phyloP scores from a whole-genome alignment of 1,140 invertebrate genomes.

The Drosophila chauvacae region DNA sequence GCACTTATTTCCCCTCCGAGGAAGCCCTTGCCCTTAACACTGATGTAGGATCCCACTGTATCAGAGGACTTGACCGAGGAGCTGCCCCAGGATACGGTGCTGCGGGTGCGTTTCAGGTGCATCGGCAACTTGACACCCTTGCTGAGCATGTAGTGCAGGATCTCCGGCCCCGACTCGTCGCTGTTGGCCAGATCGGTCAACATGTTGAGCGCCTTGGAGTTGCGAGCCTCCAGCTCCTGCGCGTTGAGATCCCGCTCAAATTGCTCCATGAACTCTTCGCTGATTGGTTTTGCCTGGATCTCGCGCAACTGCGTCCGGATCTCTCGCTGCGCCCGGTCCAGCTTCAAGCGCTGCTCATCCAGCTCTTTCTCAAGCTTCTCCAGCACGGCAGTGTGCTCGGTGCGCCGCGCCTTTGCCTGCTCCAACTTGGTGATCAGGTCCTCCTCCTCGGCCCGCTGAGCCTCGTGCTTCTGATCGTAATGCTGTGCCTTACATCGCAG shows the following conservation, averaged over 20 bases:
- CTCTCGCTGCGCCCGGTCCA: slow-evolving; percentile 76
- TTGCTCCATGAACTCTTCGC: slow-evolving; percentile 73
- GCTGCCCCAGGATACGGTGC: slow-evolving; percentile 64
- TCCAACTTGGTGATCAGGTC: slow-evolving; percentile 40
- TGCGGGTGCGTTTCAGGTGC: slow-evolving; percentile 61
- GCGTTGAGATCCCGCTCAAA: slow-evolving; percentile 77
- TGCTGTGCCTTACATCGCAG: slow-evolving; percentile 66
- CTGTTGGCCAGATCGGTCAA: slow-evolving; percentile 78
- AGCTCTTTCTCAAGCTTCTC: slow-evolving; percentile 68
- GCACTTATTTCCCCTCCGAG: slow-evolving; percentile 26
- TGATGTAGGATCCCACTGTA: slow-evolving; percentile 34
- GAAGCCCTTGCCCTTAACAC: slow-evolving; percentile 47
- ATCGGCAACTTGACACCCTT: slow-evolving; percentile 79
- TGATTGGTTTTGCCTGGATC: slow-evolving; percentile 58
- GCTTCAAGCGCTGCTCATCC: slow-evolving; percentile 71
- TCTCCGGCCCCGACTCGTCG: slow-evolving; percentile 67
- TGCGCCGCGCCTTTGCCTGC: slow-evolving; percentile 27
- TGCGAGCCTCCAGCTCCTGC: slow-evolving; percentile 82
- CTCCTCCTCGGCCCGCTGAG: slow-evolving; percentile 45
- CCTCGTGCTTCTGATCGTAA: slow-evolving; percentile 52
- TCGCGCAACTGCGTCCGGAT: slow-evolving; percentile 64
- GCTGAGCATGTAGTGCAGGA: slow-evolving; percentile 60
- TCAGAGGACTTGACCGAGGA: slow-evolving; percentile 58
- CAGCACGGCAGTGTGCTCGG: slow-evolving; percentile 61
- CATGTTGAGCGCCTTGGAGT: slow-evolving; percentile 80